Percentiles rank a stretch among this genome's conserved stretches.
These are phyloP conservation scores for Python bivittatus DNA, from an alignment of 2,113 vertebrate species.

Conservation along the genomic window DNA sequence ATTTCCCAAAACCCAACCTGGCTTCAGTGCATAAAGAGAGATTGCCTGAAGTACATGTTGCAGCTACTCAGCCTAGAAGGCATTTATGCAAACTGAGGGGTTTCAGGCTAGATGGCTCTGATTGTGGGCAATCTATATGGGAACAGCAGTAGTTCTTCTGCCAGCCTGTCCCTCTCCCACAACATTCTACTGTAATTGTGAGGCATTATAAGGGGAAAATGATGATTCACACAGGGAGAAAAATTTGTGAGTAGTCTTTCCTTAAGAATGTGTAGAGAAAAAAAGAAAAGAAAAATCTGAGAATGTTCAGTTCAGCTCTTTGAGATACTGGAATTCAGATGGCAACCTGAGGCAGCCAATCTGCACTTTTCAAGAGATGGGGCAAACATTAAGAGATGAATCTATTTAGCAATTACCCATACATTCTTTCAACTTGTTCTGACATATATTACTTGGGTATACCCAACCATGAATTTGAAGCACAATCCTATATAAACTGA, in stretches of 20 bases:
- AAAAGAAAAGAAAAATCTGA: neutral
- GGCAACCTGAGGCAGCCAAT: fast-evolving
- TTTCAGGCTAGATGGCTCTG: neutral
- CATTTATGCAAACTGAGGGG: neutral
- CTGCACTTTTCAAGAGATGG: slow-evolving; percentile 19
- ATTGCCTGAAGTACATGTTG: neutral
- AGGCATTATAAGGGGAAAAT: neutral
- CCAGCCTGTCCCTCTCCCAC: neutral
- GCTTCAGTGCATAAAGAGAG: neutral
- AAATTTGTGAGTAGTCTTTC: neutral
- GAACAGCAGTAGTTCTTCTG: neutral
- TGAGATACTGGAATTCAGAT: neutral
- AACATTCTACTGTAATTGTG: neutral
- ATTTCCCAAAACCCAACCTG: neutral
- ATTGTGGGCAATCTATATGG: neutral
- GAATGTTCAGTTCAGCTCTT: neutral
- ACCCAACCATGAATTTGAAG: neutral
- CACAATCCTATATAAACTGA: neutral
- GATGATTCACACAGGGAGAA: neutral
- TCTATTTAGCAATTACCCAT: neutral
- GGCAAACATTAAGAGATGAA: slow-evolving; percentile 26
- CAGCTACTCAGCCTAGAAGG: neutral
- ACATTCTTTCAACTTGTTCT: neutral
- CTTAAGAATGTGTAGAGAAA: neutral
- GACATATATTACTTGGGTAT: neutral